These are phyloP conservation scores for Serranus cabrilla DNA, from an alignment of 2,797 vertebrate genomes.

Conservation along the genomic window DNA sequence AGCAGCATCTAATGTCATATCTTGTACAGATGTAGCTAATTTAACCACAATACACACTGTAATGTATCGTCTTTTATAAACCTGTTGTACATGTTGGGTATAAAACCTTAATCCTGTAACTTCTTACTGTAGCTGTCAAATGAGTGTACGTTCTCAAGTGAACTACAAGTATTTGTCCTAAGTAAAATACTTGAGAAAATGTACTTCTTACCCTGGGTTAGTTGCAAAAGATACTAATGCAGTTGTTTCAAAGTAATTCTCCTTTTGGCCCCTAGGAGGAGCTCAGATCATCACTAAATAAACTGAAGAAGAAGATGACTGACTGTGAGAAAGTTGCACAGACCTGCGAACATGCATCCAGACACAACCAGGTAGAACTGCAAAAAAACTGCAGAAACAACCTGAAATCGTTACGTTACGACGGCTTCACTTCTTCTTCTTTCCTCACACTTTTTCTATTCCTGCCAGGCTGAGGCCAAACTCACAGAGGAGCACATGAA, in stretches of 20 bases:
- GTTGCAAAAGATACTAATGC: background rate
- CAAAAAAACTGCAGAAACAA: no score
- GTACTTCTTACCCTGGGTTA: background rate
- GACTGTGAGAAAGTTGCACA: slow-evolving; percentile 23
- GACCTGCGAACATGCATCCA: slow-evolving; percentile 29
- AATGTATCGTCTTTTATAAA: no score
- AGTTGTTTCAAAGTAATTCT: slow-evolving; percentile 11
- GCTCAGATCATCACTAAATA: slow-evolving; percentile 50
- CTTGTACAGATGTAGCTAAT: background rate
- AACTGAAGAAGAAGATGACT: slow-evolving; percentile 28
- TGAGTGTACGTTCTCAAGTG: background rate
- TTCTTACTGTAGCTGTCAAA: background rate
- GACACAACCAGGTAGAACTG: slow-evolving; percentile 43
- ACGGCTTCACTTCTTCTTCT: no score
- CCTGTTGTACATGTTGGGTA: no score
- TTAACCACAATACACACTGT: no score
- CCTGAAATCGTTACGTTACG: no score
- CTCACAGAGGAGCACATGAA: slow-evolving; percentile 53
- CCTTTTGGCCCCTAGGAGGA: slow-evolving; percentile 50
- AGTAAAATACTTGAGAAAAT: background rate
- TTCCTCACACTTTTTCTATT: background rate
- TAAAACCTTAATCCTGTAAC: no score
- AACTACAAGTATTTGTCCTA: no score
- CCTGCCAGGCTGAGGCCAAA: slow-evolving; percentile 40
- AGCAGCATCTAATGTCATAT: background rate